Evolutionary conservation across 2,113 vertebrate species (phyloP).

Genomic region (Loxodonta africana): DNA sequence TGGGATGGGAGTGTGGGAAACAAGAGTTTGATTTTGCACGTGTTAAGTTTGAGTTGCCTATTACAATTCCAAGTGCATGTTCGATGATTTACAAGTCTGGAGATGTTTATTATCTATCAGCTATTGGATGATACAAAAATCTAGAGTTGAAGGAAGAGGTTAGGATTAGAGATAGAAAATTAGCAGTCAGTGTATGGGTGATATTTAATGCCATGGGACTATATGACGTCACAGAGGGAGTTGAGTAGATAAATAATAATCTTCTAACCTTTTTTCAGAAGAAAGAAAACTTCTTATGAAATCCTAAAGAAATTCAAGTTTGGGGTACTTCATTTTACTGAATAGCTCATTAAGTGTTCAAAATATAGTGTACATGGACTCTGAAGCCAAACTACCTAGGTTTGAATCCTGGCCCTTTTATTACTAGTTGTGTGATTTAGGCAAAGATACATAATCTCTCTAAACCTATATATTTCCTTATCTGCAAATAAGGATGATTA

Average conservation of each 20-base stretch:
- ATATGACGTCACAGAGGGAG: neutral
- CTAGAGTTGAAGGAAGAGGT: neutral
- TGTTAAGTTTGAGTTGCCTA: conserved; percentile 12
- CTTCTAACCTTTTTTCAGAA: conserved; percentile 23
- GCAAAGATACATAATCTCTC: neutral
- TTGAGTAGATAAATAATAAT: conserved; percentile 6
- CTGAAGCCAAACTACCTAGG: neutral
- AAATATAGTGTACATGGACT: neutral
- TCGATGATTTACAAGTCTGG: conserved; percentile 9
- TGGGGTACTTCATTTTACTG: conserved; percentile 23
- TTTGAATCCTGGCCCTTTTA: conserved; percentile 30
- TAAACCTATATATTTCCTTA: conserved; percentile 23
- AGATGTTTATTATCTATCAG: neutral
- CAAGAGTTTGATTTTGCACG: conserved; percentile 38
- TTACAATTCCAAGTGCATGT: conserved; percentile 9
- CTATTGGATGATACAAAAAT: neutral
- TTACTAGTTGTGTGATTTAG: conserved; percentile 17
- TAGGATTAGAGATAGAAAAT: conserved; percentile 56
- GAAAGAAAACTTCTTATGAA: conserved; percentile 55
- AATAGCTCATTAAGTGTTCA: conserved; percentile 18
- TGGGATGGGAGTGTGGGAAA: neutral
- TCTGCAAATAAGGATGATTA: neutral
- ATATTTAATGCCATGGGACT: neutral
- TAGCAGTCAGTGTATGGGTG: neutral
- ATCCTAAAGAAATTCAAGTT: conserved; percentile 30